Evolutionary conservation across 2,113 vertebrate species (phyloP), one percentile per base, ranked within the genome.

Genomic region (Marmota flaviventris): DNA sequence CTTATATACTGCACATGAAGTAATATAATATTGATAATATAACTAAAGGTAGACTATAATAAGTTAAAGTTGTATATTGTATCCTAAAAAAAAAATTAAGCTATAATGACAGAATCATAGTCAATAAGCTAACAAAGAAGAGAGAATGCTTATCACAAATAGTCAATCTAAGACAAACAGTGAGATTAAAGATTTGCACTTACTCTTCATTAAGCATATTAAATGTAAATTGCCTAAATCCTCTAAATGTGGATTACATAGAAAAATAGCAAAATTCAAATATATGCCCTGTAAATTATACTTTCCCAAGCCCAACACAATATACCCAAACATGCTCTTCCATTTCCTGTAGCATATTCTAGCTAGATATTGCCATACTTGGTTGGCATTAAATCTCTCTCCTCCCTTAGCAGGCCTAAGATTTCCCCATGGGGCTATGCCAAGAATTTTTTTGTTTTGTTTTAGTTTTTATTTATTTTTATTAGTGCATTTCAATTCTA

Each of bases 221-320:
- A 91, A 97, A 72, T 87, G 24, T 89, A 92, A 97, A 91, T 95
- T 58, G 42, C 32, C 65, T 93, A 96, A 93, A 84, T 88, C 93
- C 5, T 45, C 29, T 79, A 95, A 92, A 85, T 53, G 61, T 34
- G 87, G 16, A 85, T 61, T 87, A 4, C 25, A 22, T 81, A 73
- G 85, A 63, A 89, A 86, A 83, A 76, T 22, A 93, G 42, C 37
- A 92, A 91, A 53, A 90, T 14, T 42, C n/a, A 94, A 82, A 86
- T 87, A 83, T 51, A 83, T 70, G 34, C 56, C 27, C 34, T 81
- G 89, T 63, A 39, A 42, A 76, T 92, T 95, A 39, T 5, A 29
- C 48, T 27, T 76, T 92, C 14, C 56, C 24, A 81, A 42, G 9
- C 63, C n/a, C 67, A 79, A 34, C 39, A 73, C 8, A 2, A 67